Percentiles rank a stretch among this genome's conserved stretches.
Conservation (phyloP, 2,797 vertebrate genomes). For the Takifugu ocellatus region DNA sequence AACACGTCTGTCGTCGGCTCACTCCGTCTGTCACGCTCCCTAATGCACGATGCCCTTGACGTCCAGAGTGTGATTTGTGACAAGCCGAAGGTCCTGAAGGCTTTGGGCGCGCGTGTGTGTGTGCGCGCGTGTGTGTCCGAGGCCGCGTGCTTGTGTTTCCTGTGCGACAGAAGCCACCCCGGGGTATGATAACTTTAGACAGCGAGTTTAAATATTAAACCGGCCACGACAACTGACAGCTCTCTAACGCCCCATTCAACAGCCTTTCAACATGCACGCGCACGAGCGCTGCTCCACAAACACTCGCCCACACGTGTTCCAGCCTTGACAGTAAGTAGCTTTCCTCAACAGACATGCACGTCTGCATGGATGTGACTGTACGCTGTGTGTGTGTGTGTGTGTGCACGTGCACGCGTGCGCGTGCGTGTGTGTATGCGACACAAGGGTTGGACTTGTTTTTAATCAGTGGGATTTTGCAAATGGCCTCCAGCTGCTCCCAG, state of each 20-base stretch:
- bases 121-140: not conserved
- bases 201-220: conserved; percentile 73
- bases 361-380: conserved; percentile 29
- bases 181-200: conserved; percentile 62
- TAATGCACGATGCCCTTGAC: conserved; percentile 70
- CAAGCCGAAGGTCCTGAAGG: conserved; percentile 63
- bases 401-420: conserved; percentile 16
- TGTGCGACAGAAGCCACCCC: conserved; percentile 56
- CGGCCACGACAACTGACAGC: conserved; percentile 65
- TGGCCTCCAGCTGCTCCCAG: conserved; percentile 75
- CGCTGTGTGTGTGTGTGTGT: conserved; percentile 22
- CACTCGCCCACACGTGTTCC: conserved; percentile 65
- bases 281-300: conserved; percentile 41
- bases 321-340: conserved; percentile 72
- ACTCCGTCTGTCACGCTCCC: conserved; percentile 56
- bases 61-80: conserved; percentile 72
- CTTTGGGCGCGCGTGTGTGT: conserved; percentile 27
- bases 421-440: conserved; percentile 25
- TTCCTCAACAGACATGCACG: conserved; percentile 47
- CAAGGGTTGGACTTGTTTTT: conserved; percentile 76
- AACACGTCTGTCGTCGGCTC: conserved; percentile 4
- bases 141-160: conserved; percentile 16
- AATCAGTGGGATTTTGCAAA: conserved; percentile 78
- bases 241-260: conserved; percentile 54
- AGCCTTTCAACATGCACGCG: conserved; percentile 52